Base-by-base conservation (phyloP, 2,797 vertebrate species). In the Hapalemur alaotrensis region DNA sequence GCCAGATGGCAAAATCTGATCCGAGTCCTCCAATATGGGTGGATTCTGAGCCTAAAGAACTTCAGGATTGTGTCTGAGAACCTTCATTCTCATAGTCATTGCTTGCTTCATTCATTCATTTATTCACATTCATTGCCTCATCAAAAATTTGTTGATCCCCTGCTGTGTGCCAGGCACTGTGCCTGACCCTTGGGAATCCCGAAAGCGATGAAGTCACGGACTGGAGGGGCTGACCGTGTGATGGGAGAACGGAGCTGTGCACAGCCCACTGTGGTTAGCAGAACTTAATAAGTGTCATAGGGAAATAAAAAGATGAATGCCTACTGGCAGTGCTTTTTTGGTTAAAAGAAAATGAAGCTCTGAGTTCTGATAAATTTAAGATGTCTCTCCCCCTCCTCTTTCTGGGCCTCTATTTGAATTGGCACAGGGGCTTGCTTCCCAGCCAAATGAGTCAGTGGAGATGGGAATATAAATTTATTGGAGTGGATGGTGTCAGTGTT, bases 281-380 rank as follows among this genome's bases (percentile, higher is more conserved):
- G 65, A 76, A 85, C 52, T 54, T 81, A 73, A 46, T 69, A 75
- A 70, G 38, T 76, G 20, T 80, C 89, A n/a, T 59, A 76, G 75
- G 41, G 50, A 96, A 92, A 96, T 95, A 89, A 89, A 89, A 89
- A 92, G 91, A 82, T 95, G 72, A 83, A 70, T 89, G 91, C 75
- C 57, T 85, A 63, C 23, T 88, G 50, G 81, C 46, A n/a, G 59
- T 43, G 52, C 17, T n/a, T 67, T 76, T 92, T 48, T 18, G 23
- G 46, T 83, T 63, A 91, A 73, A 94, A 92, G 82, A 89, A 96
- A 82, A 78, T 35, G 73, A 92, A 22, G 46, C 69, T 92, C 91
- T 43, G 63, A 65, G 69, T 94, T 95, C 73, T 86, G 79, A 91
- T 93, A 85, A 87, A 87, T 82, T 63, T 78, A 82, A 41, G 4